Evolutionary conservation across 2,888 invertebrate genomes (phyloP), one percentile per base, ranked within the genome.

Genomic region (Eupithecia inturbata): DNA sequence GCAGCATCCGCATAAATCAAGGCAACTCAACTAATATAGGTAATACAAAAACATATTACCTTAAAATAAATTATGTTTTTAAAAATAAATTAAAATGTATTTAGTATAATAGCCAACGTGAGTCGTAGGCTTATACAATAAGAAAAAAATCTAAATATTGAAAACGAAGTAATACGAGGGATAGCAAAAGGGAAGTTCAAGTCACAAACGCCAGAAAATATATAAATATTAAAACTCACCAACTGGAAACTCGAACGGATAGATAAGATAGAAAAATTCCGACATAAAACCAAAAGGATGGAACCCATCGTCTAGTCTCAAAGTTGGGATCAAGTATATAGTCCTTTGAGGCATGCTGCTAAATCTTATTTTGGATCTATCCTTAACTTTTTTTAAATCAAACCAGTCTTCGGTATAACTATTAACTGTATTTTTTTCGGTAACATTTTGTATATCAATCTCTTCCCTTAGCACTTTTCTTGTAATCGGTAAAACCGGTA

Each of bases 261-360:
- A 95, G 84, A 96, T 94, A 84, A 95, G 88, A 79, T 95, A 95
- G 85, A 96, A 95, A 86, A 96, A 95, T 75, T 91, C 88, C 16
- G 96, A 95, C 85, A 96, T 95, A 86, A 96, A 95, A 82, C 95
- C 93, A 87, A 96, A 96, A 79, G 95, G 91, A 85, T 96, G 95
- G 85, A 95, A 93, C 79, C 96, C 95, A 75, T 95, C 95, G 74
- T 96, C 95, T 76, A 96, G 90, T 83, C 95, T 95, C 80, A 96
- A 91, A 77, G 91, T 87, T 67, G 95, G 94, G 85, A 95, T 91
- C 84, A 95, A 89, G 87, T 95, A 95, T 77, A 88, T 91, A 84
- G 92, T 92, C 79, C 88, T 90, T 81, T 94, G 94, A 73, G 94
- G 95, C 71, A 92, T 85, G 76, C 89, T 88, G 82, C 88, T 91